Base-by-base conservation (phyloP, 2,113 vertebrate genomes). In the Colinus virginianus region DNA sequence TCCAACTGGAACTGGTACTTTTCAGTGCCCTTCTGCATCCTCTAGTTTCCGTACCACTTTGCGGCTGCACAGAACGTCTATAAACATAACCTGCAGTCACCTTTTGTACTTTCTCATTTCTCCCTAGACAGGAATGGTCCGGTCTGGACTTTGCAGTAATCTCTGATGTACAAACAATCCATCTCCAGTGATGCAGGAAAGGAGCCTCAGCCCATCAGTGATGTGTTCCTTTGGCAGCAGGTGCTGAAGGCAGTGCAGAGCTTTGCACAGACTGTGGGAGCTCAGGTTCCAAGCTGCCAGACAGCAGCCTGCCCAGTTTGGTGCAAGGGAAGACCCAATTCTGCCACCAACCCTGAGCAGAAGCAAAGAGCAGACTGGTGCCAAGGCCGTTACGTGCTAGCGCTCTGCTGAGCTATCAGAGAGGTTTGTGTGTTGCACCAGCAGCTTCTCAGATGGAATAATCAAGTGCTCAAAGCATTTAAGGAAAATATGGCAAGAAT, bases 61-160 rank as follows among this genome's bases (percentile, higher is more conserved):
- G 79, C 76, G 9, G 1, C 59, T 28, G 45, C 78, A 72, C 81
- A 69, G 80, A 78, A 94, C 1, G 26, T 85, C 91, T 95, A 83
- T 94, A 96, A 96, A 96, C 95, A 96, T 96, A 96, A 96, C 96
- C 97, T 16, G 6, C 59, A 67, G 89, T 96, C 95, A 96, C 96
- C 96, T 97, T 97, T 97, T 97, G 96, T 97, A 95, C 97, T 87
- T 95, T 95, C 84, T 97, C 83, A 53, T 94, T 95, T 96, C 72
- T 90, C 49, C 93, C 53, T 61, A 93, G 38, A 87, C 95, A 92
- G 82, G 89, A 90, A 80, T 93, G 90, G 67, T 93, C 94, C 88
- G 80, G 81, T 87, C 87, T 79, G 93, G 91, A 91, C 91, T 95
- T 96, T 69, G 59, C 92, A 90, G 77, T 84, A 93, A 68, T 77